Base-by-base conservation (phyloP, 1,140 invertebrate species). In the Chlorops oryzae region DNA sequence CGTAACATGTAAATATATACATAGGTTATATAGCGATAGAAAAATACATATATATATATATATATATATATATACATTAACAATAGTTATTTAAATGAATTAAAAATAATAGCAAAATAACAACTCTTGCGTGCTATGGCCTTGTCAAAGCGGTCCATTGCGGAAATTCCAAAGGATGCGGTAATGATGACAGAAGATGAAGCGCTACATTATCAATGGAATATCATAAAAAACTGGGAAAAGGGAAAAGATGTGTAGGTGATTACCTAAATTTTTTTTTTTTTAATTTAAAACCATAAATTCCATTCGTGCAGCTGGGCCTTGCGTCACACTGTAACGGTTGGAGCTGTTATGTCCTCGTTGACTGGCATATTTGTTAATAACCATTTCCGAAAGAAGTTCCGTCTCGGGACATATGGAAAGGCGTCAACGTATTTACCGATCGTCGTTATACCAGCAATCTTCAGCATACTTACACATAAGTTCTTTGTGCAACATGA, bases 161-260 rank as follows among this genome's bases (percentile, higher is more conserved):
- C 40, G 9, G 47, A 61, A 13, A 37, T 71, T 22, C 75, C 74
- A 4, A 24, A 56, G 44, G 73, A 75, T 66, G 75, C 75, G 1
- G 62, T 76, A 9, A 34, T 74, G 6, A 61, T 77, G 46, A 61
- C 59, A 34, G 63, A 75, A 57, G 59, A 73, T 13, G 63, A 77
- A 28, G 75, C 75, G 1, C 37, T 75, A 12, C 54, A 61, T 6
- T 74, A 74, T 51, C 74, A 77, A 56, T 65, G 59, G 57, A 65
- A 73, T 47, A 60, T 76, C 18, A 63, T 77, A 23, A 63, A 61
- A 24, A 53, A 62, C 25, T 76, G 75, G 75, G 63, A 71, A 38
- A 64, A 70, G 47, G 20, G 47, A 15, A 59, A 53, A 34, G 75
- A 77, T 42, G 63, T 74, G 74, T 77, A 61, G 46, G 72, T 59